Conservation (phyloP, 2,888 invertebrate genomes). For the Pollenia griseotomentosa region DNA sequence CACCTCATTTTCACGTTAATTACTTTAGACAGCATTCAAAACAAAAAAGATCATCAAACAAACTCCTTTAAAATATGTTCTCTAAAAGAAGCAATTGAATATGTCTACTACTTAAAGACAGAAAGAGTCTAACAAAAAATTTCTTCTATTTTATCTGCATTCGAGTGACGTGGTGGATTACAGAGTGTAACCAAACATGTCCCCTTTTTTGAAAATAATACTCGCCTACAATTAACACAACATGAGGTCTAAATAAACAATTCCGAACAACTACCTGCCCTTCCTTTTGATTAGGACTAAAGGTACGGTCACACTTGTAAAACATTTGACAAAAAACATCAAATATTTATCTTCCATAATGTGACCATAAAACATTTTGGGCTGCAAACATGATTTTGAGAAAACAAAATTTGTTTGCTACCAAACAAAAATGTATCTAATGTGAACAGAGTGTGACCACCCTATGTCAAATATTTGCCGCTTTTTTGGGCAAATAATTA, state of each 20-base stretch:
- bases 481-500: too few relatives aligned
- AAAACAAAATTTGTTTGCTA: too few relatives aligned
- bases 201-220: constrained; percentile 58
- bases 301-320: too few relatives aligned
- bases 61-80: background rate
- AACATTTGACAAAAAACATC: too few relatives aligned
- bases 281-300: background rate
- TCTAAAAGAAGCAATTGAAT: constrained; percentile 16
- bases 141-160: constrained; percentile 1
- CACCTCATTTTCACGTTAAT: constrained; percentile 68
- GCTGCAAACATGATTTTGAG: too few relatives aligned
- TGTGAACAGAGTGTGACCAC: too few relatives aligned
- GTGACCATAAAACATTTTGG: too few relatives aligned
- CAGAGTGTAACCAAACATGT: constrained; percentile 37
- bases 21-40: constrained; percentile 55
- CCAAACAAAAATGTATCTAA: too few relatives aligned
- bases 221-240: constrained; percentile 67
- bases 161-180: constrained; percentile 44
- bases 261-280: constrained; percentile 27
- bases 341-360: too few relatives aligned
- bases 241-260: constrained; percentile 60
- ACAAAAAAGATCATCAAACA: constrained; percentile 34
- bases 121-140: background rate
- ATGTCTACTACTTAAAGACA: constrained; percentile 7
- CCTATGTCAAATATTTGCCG: too few relatives aligned